Evolutionary conservation across 2,113 vertebrate species (phyloP).

Genomic region (Misgurnus anguillicaudatus): DNA sequence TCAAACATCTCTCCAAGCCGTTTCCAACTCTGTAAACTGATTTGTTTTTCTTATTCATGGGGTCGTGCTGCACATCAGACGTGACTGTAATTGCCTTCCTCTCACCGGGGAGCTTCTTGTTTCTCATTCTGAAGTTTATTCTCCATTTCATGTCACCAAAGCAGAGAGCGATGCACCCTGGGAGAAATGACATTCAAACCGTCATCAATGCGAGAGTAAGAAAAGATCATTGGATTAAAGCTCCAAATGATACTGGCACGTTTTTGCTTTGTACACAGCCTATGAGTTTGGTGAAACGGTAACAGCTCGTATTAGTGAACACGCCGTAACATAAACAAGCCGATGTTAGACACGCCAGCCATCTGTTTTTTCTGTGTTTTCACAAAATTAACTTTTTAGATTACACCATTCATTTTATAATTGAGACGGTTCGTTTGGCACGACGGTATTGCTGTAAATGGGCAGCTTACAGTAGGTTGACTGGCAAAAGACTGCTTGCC

Average conservation of each 20-base stretch:
- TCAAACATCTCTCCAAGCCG: slow-evolving; percentile 43
- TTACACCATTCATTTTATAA: slow-evolving; percentile 17
- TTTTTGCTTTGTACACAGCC: background rate
- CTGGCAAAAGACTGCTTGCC: slow-evolving; percentile 19
- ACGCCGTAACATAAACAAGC: slow-evolving; percentile 15
- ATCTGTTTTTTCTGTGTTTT: slow-evolving; percentile 22
- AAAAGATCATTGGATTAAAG: slow-evolving; percentile 21
- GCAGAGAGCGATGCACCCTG: slow-evolving; percentile 39
- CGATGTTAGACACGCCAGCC: background rate
- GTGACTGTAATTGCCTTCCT: slow-evolving; percentile 63
- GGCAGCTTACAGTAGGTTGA: slow-evolving; percentile 16
- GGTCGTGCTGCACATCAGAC: slow-evolving; percentile 61
- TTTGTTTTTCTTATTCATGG: slow-evolving; percentile 53
- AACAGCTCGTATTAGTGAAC: background rate
- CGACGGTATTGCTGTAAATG: slow-evolving; percentile 3
- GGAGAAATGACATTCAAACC: slow-evolving; percentile 54
- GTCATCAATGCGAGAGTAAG: slow-evolving; percentile 42
- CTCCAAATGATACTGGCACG: background rate
- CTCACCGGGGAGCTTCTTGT: slow-evolving; percentile 60
- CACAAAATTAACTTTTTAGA: slow-evolving; percentile 26
- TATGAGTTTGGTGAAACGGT: slow-evolving; percentile 19
- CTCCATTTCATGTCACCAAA: slow-evolving; percentile 61
- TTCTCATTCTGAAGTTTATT: slow-evolving; percentile 64
- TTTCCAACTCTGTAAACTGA: slow-evolving; percentile 46
- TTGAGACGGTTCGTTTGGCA: slow-evolving; percentile 11